Conservation (phyloP, 1,140 invertebrate genomes). For the Idris sp. region DNA sequence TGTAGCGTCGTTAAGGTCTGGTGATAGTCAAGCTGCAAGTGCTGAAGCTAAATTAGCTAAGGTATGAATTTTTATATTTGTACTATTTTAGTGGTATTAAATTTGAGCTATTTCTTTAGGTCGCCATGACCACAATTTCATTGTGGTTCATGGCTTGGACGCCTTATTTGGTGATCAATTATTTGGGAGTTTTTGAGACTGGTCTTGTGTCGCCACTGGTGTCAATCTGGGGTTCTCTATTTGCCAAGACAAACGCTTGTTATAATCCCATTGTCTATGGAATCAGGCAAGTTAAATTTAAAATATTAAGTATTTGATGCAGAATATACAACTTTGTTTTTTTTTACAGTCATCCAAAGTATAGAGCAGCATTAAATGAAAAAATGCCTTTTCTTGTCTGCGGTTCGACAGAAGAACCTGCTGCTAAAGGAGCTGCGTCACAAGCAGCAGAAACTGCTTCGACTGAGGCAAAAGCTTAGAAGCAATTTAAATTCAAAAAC, state of each 20-base stretch:
- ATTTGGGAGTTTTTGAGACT: slow-evolving; percentile 83
- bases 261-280: slow-evolving; percentile 79
- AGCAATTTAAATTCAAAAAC: too few species aligned
- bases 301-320: slow-evolving; percentile 1
- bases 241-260: slow-evolving; percentile 75
- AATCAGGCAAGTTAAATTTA: slow-evolving; percentile 65
- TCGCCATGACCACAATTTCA: slow-evolving; percentile 85
- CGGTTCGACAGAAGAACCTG: slow-evolving; percentile 45
- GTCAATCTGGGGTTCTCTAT: slow-evolving; percentile 85
- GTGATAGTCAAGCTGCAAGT: slow-evolving; percentile 82
- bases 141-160: slow-evolving; percentile 89
- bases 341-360: slow-evolving; percentile 81
- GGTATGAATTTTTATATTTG: slow-evolving; percentile 68
- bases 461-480: slow-evolving; percentile 53
- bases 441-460: slow-evolving; percentile 47
- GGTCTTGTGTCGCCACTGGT: slow-evolving; percentile 82
- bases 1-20: slow-evolving; percentile 85
- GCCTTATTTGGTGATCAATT: slow-evolving; percentile 86
- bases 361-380: slow-evolving; percentile 80
- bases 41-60: slow-evolving; percentile 88
- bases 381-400: slow-evolving; percentile 58
- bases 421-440: slow-evolving; percentile 15
- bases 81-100: too few species aligned
- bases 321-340: too few species aligned
- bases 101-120: slow-evolving; percentile 73